These are phyloP conservation scores for Paedocypris micromegethes DNA, from an alignment of 2,797 vertebrate species.

Conservation along the genomic window DNA sequence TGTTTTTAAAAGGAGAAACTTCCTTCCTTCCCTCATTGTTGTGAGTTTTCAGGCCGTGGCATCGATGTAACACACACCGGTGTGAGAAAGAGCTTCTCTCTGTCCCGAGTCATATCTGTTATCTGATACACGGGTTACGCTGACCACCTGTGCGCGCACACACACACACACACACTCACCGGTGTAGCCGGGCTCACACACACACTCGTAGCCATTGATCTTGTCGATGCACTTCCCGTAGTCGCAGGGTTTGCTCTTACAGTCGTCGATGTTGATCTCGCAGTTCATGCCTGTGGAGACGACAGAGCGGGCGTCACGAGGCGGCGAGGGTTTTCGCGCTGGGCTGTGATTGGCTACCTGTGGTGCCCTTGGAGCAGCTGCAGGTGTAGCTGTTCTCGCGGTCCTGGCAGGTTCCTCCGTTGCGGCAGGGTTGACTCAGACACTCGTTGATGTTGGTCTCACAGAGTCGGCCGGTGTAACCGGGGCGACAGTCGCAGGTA, in stretches of 20 bases:
- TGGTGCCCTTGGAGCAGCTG: slow-evolving; percentile 86
- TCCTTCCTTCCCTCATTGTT: neutral
- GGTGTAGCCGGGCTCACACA: slow-evolving; percentile 86
- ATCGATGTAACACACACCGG: slow-evolving; percentile 36
- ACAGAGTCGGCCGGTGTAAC: slow-evolving; percentile 86
- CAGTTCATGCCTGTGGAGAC: slow-evolving; percentile 82
- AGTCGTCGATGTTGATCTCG: slow-evolving; percentile 91
- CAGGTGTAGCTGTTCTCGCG: slow-evolving; percentile 82
- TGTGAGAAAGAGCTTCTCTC: slow-evolving; percentile 43
- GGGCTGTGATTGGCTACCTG: slow-evolving; percentile 64
- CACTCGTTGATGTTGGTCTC: slow-evolving; percentile 96
- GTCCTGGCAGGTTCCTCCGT: slow-evolving; percentile 90
- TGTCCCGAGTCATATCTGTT: slow-evolving; percentile 35
- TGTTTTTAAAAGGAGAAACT: too few species aligned
- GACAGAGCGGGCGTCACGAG: neutral
- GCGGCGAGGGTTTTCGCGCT: neutral
- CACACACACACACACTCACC: slow-evolving; percentile 44
- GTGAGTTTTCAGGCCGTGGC: slow-evolving; percentile 1
- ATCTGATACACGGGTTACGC: slow-evolving; percentile 39
- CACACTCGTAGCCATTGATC: slow-evolving; percentile 88
- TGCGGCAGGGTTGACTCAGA: slow-evolving; percentile 88
- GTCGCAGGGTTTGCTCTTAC: slow-evolving; percentile 85
- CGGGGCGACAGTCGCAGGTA: slow-evolving; percentile 81
- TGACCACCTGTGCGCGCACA: slow-evolving; percentile 53
- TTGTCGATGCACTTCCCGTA: slow-evolving; percentile 91